These are phyloP conservation scores for Digitonthophagus gazella DNA, from an alignment of 2,888 invertebrate species.

Conservation along the genomic window DNA sequence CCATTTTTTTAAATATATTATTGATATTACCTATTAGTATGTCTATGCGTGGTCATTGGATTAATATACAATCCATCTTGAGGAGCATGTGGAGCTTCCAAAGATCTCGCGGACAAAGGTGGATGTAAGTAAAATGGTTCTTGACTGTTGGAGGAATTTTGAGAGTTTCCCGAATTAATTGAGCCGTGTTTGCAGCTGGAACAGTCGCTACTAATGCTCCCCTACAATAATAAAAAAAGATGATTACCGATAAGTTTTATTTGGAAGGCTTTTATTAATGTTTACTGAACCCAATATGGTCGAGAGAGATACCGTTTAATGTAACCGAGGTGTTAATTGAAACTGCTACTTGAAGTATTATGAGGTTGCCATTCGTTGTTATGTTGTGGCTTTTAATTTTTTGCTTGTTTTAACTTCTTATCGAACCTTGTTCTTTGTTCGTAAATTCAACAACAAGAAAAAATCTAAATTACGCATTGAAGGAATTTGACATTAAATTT, in stretches of 20 bases:
- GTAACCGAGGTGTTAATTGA: background rate
- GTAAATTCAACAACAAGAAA: too few relatives aligned
- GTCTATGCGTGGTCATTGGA: conserved; percentile 64
- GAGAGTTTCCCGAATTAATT: conserved; percentile 44
- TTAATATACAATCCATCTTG: conserved; percentile 83
- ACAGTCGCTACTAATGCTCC: conserved; percentile 46
- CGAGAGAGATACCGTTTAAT: background rate
- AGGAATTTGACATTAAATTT: too few relatives aligned
- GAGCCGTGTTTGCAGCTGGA: conserved; percentile 45
- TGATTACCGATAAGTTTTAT: background rate
- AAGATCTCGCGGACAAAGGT: conserved; percentile 51
- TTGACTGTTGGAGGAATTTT: conserved; percentile 35
- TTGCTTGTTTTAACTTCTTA: too few relatives aligned
- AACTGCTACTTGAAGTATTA: background rate
- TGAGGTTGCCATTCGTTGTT: too few relatives aligned
- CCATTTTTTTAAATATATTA: too few relatives aligned
- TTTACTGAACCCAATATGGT: background rate
- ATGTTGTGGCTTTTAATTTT: too few relatives aligned
- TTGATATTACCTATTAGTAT: too few relatives aligned
- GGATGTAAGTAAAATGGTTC: conserved; percentile 78
- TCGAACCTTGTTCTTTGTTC: too few relatives aligned
- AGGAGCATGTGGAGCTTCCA: conserved; percentile 55
- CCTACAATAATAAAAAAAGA: conserved; percentile 36
- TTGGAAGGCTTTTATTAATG: background rate
- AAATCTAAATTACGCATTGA: too few relatives aligned